Base-by-base conservation (phyloP, 2,113 vertebrate genomes). In the Eublepharis macularius region DNA sequence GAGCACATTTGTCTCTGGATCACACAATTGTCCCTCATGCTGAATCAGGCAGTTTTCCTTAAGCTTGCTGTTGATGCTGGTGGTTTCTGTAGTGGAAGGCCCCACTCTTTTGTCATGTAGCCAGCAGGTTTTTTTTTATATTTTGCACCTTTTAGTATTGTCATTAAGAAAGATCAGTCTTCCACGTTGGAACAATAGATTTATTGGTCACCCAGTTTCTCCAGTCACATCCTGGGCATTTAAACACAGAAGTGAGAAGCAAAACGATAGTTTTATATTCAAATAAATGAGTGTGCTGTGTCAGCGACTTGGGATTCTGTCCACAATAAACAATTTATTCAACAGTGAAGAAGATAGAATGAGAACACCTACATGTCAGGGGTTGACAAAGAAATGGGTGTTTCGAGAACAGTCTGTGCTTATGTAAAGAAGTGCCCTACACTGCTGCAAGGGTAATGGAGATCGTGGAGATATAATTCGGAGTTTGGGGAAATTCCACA, bases 391-490 rank as follows among this genome's bases (percentile, higher is more conserved):
- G 80, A 69, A 8, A 34, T 80, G 43, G 24, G 17, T 76, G 26
- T 24, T 43, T 26, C 77, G 39, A 87, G 89, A 81, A 80, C 77
- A 60, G 17, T 65, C 9, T 75, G 76, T 70, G 68, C 75, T 90
- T 84, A 19, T 66, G 57, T 32, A 79, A 84, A 87, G 49, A 81
- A 85, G 72, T 89, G 54, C 19, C 45, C 34, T 39, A 24, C 21
- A 74, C 21, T 32, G 24, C 76, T 76, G 65, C n/a, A 76, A 82
- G 84, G 66, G 70, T 88, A 80, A 78, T 63, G 19, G 39, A 86
- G 80, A 88, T 85, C 72, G 88, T 80, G 45, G 36, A 83, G 24
- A 88, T 86, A 72, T 1, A 73, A 85, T 81, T 3, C 1, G 80
- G 54, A 83, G 39, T 57, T 60, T n/a, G 39, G 26, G 39, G 11